These are phyloP conservation scores for Tretioscincus oriximinensis DNA, from an alignment of 2,113 vertebrate genomes.

Conservation along the genomic window DNA sequence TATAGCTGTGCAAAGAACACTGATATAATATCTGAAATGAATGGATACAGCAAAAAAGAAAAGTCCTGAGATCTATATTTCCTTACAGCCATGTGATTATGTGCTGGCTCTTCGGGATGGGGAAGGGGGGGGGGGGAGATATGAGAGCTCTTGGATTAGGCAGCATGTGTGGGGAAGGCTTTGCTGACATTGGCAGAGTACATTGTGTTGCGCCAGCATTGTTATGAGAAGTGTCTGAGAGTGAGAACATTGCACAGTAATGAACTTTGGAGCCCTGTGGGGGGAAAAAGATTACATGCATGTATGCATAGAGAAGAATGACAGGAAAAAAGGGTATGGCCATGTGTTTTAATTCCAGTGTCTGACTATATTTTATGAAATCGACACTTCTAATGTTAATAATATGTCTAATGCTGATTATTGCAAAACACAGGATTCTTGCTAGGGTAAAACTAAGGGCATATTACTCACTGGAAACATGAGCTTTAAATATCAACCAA, in stretches of 20 bases:
- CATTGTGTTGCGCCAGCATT: conserved; percentile 26
- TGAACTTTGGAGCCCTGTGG: conserved; percentile 25
- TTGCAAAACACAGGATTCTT: background rate
- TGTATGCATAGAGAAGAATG: conserved; percentile 10
- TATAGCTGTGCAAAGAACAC: conserved; percentile 53
- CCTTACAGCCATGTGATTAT: conserved; percentile 45
- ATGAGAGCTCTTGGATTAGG: conserved; percentile 12
- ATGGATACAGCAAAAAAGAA: conserved; percentile 44
- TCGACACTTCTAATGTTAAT: background rate
- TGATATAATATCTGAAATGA: conserved; percentile 64
- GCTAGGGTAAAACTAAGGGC: background rate
- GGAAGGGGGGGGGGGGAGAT: background rate
- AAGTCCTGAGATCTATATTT: conserved; percentile 44
- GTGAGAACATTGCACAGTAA: conserved; percentile 20
- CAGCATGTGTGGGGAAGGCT: conserved; percentile 9
- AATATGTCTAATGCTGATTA: background rate
- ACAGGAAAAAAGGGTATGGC: background rate
- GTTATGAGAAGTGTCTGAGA: conserved; percentile 15
- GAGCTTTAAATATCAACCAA: background rate
- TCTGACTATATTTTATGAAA: conserved; percentile 8
- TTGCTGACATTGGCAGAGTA: conserved; percentile 51
- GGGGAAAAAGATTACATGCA: conserved; percentile 6
- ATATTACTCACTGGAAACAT: too few species aligned
- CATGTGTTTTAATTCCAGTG: background rate
- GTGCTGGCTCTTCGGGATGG: background rate